Percentiles rank a stretch among this genome's conserved stretches.
These are phyloP conservation scores for Ardeotis arabs DNA, from an alignment of 2,113 vertebrate species.

Conservation along the genomic window DNA sequence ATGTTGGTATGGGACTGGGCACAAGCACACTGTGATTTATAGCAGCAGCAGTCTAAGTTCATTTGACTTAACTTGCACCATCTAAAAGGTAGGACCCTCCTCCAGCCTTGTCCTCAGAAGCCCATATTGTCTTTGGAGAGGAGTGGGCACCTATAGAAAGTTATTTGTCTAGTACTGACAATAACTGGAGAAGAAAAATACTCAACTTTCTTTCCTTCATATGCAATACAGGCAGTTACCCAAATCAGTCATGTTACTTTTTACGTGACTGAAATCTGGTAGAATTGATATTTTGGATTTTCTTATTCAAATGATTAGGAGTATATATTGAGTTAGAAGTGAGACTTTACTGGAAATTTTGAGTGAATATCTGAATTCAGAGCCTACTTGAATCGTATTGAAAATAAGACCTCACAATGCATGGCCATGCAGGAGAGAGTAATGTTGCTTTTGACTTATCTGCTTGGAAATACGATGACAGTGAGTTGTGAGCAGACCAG, in stretches of 20 bases:
- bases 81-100: background rate
- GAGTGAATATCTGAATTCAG: background rate
- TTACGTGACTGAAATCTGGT: background rate
- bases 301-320: background rate
- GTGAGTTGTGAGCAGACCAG: background rate
- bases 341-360: background rate
- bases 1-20: background rate
- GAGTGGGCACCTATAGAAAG: background rate
- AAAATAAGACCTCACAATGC: background rate
- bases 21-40: background rate
- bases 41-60: background rate
- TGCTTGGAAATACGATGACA: background rate
- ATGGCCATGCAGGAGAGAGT: rapidly evolving
- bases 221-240: background rate
- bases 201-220: background rate
- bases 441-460: background rate
- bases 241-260: background rate
- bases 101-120: background rate
- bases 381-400: background rate
- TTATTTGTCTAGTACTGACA: background rate
- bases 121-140: background rate
- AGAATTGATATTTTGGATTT: background rate
- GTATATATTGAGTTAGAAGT: background rate
- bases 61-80: background rate
- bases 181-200: background rate